A percentile compares a stretch with the other conserved stretches of the same genome.
These are phyloP conservation scores for Euthynnus affinis DNA, from an alignment of 2,797 vertebrate species.

Conservation along the genomic window DNA sequence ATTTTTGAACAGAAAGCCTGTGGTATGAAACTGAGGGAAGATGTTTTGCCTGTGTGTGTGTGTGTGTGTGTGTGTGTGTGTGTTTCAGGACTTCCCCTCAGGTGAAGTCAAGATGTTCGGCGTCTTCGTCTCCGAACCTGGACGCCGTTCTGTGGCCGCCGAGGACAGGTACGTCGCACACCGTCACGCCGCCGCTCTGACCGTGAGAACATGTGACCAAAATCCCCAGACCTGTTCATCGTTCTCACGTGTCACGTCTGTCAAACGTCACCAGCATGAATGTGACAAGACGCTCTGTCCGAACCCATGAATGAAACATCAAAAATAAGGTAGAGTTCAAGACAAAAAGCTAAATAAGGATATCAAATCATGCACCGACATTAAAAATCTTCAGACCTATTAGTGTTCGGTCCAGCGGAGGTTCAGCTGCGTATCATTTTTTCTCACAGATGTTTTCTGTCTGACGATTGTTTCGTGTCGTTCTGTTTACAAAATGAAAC, in stretches of 20 bases:
- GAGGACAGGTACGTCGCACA: constrained; percentile 86
- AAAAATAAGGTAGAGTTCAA: background rate
- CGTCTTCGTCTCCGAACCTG: constrained; percentile 77
- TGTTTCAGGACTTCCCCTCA: constrained; percentile 86
- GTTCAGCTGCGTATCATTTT: background rate
- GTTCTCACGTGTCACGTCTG: background rate
- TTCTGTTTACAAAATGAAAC: background rate
- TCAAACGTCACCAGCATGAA: background rate
- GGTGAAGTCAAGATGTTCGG: constrained; percentile 77
- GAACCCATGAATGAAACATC: background rate
- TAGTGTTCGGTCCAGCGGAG: too few relatives aligned
- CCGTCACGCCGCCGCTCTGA: background rate
- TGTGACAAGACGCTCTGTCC: background rate
- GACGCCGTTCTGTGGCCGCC: constrained; percentile 56
- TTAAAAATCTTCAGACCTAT: too few relatives aligned
- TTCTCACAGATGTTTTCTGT: constrained; percentile 8
- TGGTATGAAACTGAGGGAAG: too few relatives aligned
- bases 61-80: constrained; percentile 60
- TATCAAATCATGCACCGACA: background rate
- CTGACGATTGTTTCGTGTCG: background rate
- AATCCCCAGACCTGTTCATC: background rate
- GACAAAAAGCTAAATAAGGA: background rate
- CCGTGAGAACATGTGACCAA: background rate
- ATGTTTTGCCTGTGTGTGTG: constrained; percentile 28
- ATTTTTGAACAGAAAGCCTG: too few relatives aligned